These are phyloP conservation scores for Takifugu ocellatus DNA, from an alignment of 2,797 vertebrate genomes.

Conservation along the genomic window DNA sequence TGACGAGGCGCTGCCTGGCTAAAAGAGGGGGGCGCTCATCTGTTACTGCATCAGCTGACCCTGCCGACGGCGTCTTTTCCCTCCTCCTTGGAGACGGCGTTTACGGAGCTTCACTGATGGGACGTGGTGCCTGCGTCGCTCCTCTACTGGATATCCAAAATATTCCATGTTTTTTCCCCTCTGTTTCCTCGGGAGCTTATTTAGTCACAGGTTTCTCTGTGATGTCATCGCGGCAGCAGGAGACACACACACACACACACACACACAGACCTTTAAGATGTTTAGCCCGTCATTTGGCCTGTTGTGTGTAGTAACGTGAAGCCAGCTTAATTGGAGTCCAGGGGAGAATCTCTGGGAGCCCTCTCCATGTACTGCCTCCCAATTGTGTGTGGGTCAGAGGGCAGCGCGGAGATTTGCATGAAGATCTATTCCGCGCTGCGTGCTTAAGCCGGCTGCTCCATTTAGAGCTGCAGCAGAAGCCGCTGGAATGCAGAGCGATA, in stretches of 20 bases:
- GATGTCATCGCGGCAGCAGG: slow-evolving; percentile 29
- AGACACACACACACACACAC: slow-evolving; percentile 32
- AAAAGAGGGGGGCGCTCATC: slow-evolving; percentile 30
- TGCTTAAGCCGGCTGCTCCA: slow-evolving; percentile 55
- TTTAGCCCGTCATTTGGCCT: slow-evolving; percentile 48
- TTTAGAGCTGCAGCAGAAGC: slow-evolving; percentile 47
- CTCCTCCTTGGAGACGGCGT: slow-evolving; percentile 24
- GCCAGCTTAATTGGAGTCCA: slow-evolving; percentile 70
- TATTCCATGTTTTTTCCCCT: no score
- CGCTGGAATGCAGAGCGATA: slow-evolving; percentile 36
- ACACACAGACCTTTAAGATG: slow-evolving; percentile 57
- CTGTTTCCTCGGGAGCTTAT: not conserved
- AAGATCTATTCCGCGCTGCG: slow-evolving; percentile 25
- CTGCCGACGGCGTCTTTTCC: not conserved
- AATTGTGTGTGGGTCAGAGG: slow-evolving; percentile 74
- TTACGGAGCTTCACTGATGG: slow-evolving; percentile 2
- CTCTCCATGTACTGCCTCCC: slow-evolving; percentile 67
- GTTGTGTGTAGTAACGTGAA: slow-evolving; percentile 58
- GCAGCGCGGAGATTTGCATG: slow-evolving; percentile 56
- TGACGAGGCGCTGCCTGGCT: slow-evolving; percentile 9
- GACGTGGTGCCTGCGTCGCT: no score
- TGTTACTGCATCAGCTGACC: slow-evolving; percentile 29
- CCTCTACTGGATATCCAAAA: no score
- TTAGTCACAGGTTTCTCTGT: slow-evolving; percentile 22
- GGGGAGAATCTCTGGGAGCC: slow-evolving; percentile 65